A percentile compares a stretch with the other conserved stretches of the same genome.
These are phyloP conservation scores for Xiphophorus couchianus DNA, from an alignment of 2,113 vertebrate species.

Conservation along the genomic window DNA sequence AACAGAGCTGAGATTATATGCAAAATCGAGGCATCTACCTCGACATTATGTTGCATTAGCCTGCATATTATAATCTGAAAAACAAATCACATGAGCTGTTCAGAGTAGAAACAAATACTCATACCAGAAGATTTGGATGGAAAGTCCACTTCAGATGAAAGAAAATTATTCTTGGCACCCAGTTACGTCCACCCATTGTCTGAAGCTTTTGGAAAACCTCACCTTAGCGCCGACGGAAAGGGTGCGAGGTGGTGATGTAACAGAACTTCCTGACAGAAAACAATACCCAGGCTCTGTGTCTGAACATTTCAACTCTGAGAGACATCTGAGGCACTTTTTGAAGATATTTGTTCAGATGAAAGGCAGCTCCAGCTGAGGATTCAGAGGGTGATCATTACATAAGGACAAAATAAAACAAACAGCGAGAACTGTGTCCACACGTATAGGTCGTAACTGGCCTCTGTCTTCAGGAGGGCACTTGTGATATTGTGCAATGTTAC, in stretches of 20 bases:
- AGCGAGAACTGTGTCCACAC: not conserved
- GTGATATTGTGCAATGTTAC: slow-evolving; percentile 10
- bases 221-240: slow-evolving; percentile 18
- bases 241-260: slow-evolving; percentile 38
- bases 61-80: not conserved
- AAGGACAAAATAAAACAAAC: slow-evolving; percentile 35
- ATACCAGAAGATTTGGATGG: not conserved
- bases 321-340: slow-evolving; percentile 35
- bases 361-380: slow-evolving; percentile 3
- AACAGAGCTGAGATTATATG: not conserved
- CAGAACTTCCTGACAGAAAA: slow-evolving; percentile 70
- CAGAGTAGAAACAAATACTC: not conserved
- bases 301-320: slow-evolving; percentile 2
- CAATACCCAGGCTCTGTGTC: slow-evolving; percentile 18
- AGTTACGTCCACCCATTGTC: slow-evolving; percentile 29
- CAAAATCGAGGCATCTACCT: not conserved
- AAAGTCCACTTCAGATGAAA: slow-evolving; percentile 13
- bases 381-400: slow-evolving; percentile 28
- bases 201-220: slow-evolving; percentile 16
- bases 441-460: not conserved
- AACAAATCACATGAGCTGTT: not conserved
- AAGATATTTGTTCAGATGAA: slow-evolving; percentile 5
- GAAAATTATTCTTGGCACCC: slow-evolving; percentile 34
- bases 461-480: slow-evolving; percentile 27
- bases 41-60: not conserved